Base-by-base conservation (phyloP, 2,888 invertebrate species). In the Drosophila percnosoma region DNA sequence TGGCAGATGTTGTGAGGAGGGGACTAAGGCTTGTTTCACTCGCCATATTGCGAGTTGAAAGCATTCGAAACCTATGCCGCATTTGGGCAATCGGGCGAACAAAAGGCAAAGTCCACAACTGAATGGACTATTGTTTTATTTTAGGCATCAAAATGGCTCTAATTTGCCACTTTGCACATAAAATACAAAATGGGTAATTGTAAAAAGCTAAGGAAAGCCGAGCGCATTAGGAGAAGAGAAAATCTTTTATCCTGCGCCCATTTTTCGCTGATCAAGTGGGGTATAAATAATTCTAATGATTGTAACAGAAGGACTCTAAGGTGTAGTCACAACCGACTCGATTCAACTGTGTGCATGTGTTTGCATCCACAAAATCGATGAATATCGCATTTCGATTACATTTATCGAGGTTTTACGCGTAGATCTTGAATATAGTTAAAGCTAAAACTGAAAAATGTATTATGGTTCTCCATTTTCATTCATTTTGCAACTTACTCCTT, bases 141-240 rank as follows among this genome's bases (percentile, higher is more conserved):
- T 87, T 69, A 67, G 57, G 73, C 86, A 78, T 63, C 80, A 73
- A 89, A 89, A 89, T 87, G 90, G 90, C 87, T 89, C 82, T 86
- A 89, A 89, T 82, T 82, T 78, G 68, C 71, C 74, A 80, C 75
- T 80, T 80, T 59, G 52, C 60, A 70, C 68, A 82, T 64, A 57
- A 74, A 49, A 63, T 21, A 65, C 36, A 60, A 60, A 51, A 58
- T 61, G 53, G 60, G 58, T 66, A 62, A 48, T 72, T 58, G 8
- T 1, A 52, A 64, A 48, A 24, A 36, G 42, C n/a, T 0, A 15
- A 15, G 18, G 13, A 49, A 31, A 49, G 24, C 33, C 33, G 2
- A 11, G 2, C 29, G 51, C 69, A 69, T 70, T 60, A 52, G 64
- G 1, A 27, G 36, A 61, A 60, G 67, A 52, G 62, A 53, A 64